Evolutionary conservation across 1,140 invertebrate genomes (phyloP), one percentile per base, ranked within the genome.

Genomic region (Idris sp.): DNA sequence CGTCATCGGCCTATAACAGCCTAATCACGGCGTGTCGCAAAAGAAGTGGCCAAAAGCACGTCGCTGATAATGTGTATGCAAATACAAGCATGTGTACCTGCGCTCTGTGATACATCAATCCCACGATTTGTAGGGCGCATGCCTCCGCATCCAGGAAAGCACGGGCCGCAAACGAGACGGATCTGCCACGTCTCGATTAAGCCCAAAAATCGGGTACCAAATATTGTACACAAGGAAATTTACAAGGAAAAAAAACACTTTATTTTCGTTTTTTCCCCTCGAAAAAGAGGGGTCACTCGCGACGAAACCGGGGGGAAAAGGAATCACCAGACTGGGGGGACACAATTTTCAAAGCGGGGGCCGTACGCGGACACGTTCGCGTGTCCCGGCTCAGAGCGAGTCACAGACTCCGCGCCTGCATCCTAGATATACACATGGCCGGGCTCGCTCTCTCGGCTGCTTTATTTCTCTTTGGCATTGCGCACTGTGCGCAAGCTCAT

Each of bases 51-150:
- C 30, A 44, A 41, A 62, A 64, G 65, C 65, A 71, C 65, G 61
- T 67, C 64, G 40, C 41, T 58, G 36, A 48, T 59, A 69, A 69
- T 71, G 73, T 68, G 68, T 74, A 79, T 81, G 74, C 77, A 81
- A 82, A 79, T 77, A 76, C 73, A 74, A 65, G 80, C 75, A 77
- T 78, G 78, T 78, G 79, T 87, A 87, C 86, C 86, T 87, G 86
- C 82, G 84, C 84, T 80, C 80, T 83, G 81, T 77, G 83, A 86
- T 86, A 86, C 86, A 87, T 87, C 85, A 86, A 87, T 86, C 77
- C 81, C 65, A 74, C 64, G 73, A 78, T 82, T 79, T 83, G 81
- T 82, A 85, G 75, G 79, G 83, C 86, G 86, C 86, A 87, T 87
- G 86, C 86, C 85, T 87, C 80, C 68, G 76, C 82, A 78, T 81